A percentile compares a stretch with the other conserved stretches of the same genome.
Conservation (phyloP, 2,113 vertebrate species). For the Ondatra zibethicus region DNA sequence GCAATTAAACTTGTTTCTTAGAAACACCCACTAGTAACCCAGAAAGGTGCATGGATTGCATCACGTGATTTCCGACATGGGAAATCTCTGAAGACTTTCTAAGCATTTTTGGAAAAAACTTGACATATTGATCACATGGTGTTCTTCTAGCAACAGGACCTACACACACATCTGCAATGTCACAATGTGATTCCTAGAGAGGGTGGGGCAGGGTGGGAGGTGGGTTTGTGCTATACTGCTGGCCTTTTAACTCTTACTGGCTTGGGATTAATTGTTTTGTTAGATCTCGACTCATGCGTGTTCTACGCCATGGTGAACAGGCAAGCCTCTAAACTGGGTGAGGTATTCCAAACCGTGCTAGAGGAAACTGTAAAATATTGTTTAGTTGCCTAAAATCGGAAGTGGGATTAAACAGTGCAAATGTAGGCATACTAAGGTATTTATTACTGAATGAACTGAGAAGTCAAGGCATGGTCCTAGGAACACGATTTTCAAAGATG, state of each 20-base stretch:
- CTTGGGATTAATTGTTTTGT: background rate
- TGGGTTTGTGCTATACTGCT: background rate
- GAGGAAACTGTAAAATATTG: background rate
- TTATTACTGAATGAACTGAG: no score
- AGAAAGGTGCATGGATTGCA: conserved; percentile 25
- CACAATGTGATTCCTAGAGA: background rate
- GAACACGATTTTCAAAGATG: background rate
- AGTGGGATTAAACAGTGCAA: background rate
- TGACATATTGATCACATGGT: background rate
- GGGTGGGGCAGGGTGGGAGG: background rate
- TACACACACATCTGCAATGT: background rate
- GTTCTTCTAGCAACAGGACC: background rate
- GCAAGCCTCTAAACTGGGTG: background rate
- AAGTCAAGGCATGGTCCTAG: background rate
- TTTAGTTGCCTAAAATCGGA: background rate
- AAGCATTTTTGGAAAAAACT: background rate
- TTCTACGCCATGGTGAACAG: background rate
- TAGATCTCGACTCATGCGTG: background rate
- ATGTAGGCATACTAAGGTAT: background rate
- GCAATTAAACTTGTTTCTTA: conserved; percentile 60
- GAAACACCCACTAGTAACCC: conserved; percentile 49
- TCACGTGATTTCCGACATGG: background rate
- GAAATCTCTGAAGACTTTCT: background rate
- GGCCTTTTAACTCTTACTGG: background rate
- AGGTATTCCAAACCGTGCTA: background rate